Percentiles rank a stretch among this genome's conserved stretches.
These are phyloP conservation scores for Pampus argenteus DNA, from an alignment of 2,797 vertebrate genomes.

Conservation along the genomic window DNA sequence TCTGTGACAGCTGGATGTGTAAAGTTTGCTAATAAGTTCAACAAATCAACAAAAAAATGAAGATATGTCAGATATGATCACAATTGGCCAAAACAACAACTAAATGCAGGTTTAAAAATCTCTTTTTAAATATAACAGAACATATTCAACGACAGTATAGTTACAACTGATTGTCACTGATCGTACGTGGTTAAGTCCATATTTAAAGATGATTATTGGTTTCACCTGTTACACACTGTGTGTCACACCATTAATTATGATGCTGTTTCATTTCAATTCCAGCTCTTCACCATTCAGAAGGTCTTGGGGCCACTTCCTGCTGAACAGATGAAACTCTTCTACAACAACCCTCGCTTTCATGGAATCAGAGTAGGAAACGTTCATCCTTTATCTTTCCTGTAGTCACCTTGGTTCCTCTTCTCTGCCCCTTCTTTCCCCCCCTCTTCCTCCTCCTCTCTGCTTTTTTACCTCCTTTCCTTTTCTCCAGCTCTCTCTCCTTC, in stretches of 20 bases:
- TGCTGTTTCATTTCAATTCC: slow-evolving; percentile 45
- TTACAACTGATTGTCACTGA: too few relatives aligned
- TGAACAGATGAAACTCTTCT: slow-evolving; percentile 98
- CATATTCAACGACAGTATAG: neutral
- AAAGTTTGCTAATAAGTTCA: too few relatives aligned
- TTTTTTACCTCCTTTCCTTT: slow-evolving; percentile 37
- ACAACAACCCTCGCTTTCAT: slow-evolving; percentile 96
- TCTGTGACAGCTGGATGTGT: too few relatives aligned
- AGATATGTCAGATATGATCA: too few relatives aligned
- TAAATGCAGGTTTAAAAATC: neutral
- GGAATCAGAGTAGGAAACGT: slow-evolving; percentile 89
- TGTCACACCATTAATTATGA: neutral
- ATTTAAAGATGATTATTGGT: neutral
- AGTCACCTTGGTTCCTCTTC: slow-evolving; percentile 11
- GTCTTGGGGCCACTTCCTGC: slow-evolving; percentile 93
- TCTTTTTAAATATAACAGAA: neutral
- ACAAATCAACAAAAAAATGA: too few relatives aligned
- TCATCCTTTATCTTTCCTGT: neutral
- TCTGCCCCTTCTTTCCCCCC: slow-evolving; percentile 28
- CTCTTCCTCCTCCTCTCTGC: slow-evolving; percentile 17
- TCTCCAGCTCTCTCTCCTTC: slow-evolving; percentile 32
- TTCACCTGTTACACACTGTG: neutral
- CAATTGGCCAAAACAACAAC: too few relatives aligned
- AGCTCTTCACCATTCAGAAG: slow-evolving; percentile 98
- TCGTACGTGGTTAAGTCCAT: too few relatives aligned